Evolutionary conservation across 2,797 vertebrate genomes (phyloP), one percentile per base, ranked within the genome.

Genomic region (Lagocephalus sceleratus): DNA sequence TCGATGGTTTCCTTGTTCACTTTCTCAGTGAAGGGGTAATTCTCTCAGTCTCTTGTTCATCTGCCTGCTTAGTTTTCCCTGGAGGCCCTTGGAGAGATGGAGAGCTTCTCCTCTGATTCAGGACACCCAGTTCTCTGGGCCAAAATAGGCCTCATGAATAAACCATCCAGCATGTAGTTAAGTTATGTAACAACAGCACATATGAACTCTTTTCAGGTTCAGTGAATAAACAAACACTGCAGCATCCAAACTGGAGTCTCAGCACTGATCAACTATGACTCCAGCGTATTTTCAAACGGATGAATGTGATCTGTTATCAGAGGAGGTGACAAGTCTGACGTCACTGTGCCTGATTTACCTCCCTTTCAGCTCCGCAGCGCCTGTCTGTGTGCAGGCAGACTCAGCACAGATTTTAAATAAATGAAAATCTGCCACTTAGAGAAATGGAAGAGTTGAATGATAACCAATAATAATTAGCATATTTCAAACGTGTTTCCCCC

Each of bases 81-180:
- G 0, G 29, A 57, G 75, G 64, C 66, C 48, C 1, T 14, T 32
- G 54, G 50, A 75, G 66, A 78, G 76, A 79, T 71, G 73, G 68
- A 78, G 78, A 80, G 75, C 78, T 76, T 75, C 70, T 79, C 69
- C 63, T 73, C 68, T 74, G 78, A 81, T 78, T 84, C 78, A 81
- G 78, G 71, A 85, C 71, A 64, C 75, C 75, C 66, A 74, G 77
- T 75, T 78, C 73, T 79, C 70, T 68, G 41, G 74, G 79, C 78
- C 71, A 78, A 84, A 86, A 73, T 75, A 85, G 78, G 81, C 70
- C 72, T 81, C 68, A 85, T 87, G 78, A 85, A 87, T 86, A 85
- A 85, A 78, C 25, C 79, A 85, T 80, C 53, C 60, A 58, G 58
- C 60, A 26, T 67, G 78, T 76, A 78, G 78, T 86, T 76, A 73